phyloP scores from a whole-genome alignment of 2,888 invertebrate genomes.

The Chrysolina americana region DNA sequence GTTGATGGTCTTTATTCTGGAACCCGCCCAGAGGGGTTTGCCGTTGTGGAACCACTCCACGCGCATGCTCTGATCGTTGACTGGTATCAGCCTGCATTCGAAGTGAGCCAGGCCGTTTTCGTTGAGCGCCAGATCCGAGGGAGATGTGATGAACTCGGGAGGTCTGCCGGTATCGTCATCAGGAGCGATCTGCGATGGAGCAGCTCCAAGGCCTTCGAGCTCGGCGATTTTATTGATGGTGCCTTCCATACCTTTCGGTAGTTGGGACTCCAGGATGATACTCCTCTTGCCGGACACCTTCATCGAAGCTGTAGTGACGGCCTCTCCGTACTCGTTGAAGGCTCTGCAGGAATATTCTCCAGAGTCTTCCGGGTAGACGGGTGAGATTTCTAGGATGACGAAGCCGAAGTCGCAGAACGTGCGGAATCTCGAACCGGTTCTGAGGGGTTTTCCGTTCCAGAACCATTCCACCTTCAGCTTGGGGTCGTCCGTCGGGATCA shows the following conservation, averaged over 20 bases:
- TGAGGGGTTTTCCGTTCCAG: constrained; percentile 92
- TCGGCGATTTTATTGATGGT: constrained; percentile 95
- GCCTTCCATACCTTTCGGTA: constrained; percentile 94
- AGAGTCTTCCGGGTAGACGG: constrained; percentile 96
- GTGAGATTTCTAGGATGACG: constrained; percentile 96
- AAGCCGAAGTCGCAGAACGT: constrained; percentile 99
- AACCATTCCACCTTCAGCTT: constrained; percentile 94
- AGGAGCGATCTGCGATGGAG: constrained; percentile 77
- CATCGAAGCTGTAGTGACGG: constrained; percentile 90
- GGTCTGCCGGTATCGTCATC: constrained; percentile 90
- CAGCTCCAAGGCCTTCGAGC: constrained; percentile 87
- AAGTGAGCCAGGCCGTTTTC: constrained; percentile 95
- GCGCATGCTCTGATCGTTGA: constrained; percentile 93
- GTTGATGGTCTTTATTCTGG: constrained; percentile 94
- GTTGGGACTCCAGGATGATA: constrained; percentile 91
- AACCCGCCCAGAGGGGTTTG: constrained; percentile 90
- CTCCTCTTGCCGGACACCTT: constrained; percentile 93
- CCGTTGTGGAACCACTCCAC: constrained; percentile 99
- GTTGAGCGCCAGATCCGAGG: constrained; percentile 84
- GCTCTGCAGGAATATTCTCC: constrained; percentile 93
- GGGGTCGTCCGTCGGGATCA: constrained; percentile 92
- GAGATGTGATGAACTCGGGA: constrained; percentile 91
- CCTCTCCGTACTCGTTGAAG: constrained; percentile 90
- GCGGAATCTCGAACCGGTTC: constrained; percentile 92
- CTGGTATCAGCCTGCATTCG: constrained; percentile 89